Base-by-base conservation (phyloP, 2,888 invertebrate species). In the Steromphala cineraria region DNA sequence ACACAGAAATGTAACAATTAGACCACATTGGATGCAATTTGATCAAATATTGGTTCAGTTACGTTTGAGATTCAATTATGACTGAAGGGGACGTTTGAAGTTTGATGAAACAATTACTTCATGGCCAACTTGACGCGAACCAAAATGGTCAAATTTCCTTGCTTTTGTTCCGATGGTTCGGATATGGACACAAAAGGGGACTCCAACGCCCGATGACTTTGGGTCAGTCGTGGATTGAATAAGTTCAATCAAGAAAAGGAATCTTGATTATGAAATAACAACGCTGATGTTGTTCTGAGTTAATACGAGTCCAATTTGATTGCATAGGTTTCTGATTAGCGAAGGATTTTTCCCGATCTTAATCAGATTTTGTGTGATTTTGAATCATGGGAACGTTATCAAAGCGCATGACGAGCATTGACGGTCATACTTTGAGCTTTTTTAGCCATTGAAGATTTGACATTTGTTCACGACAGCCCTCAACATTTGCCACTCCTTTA, bases 241-340 rank as follows among this genome's bases (percentile, higher is more conserved):
- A 71, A 40, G 71, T 62, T 62, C 36, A 71, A 40, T 40, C 71
- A 17, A 19, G 71, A 19, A 40, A 76, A 76, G 36, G 67, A 78
- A 78, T 46, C 28, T 52, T 78, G 56, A 75, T 74, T 74, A 46
- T 53, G 52, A 79, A 79, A 74, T 74, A 79, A 79, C 74, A 74
- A 75, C 19, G 15, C 24, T 75, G 21, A 75, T 79, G 79, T 79
- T 79, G 56, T 79, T 79, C 67, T 55, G 53, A 17, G 79, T 53
- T 79, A 79, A 75, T 75, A 52, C 55, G 46, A 31, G 52, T 36
- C 55, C 56, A 55, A 74, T 40, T 79, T 75, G 53, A 36, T 31
- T 53, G 24, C 71, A 79, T 36, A 53, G 75, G 52, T 56, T 79
- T 53, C 21, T 56, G 74, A 79, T 74, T 75, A 74, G 53, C 15